Evolutionary conservation across 2,797 vertebrate genomes (phyloP).

Genomic region (Jordanella pulchra): DNA sequence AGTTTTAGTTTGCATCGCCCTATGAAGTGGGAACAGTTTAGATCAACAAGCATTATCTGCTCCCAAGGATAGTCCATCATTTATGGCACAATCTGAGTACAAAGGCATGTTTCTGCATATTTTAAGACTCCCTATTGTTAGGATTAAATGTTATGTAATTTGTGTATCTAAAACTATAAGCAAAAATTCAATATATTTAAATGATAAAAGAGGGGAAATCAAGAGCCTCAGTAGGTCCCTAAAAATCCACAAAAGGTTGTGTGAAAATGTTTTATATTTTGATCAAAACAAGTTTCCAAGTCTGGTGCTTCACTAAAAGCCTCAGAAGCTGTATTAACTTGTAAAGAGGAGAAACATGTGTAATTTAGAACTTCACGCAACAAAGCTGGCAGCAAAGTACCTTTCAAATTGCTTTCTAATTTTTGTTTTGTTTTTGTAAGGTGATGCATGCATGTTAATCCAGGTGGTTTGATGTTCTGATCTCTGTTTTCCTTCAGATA

Average conservation of each 20-base stretch:
- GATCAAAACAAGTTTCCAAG: not conserved
- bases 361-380: not conserved
- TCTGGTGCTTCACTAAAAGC: not conserved
- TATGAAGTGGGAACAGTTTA: no score
- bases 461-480: constrained; percentile 24
- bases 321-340: not conserved
- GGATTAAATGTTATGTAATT: not conserved
- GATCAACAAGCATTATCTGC: no score
- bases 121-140: not conserved
- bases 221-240: not conserved
- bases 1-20: no score
- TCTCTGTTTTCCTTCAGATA: constrained; percentile 33
- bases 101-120: not conserved
- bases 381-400: constrained; percentile 7
- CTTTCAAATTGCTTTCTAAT: constrained; percentile 24
- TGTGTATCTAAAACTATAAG: not conserved
- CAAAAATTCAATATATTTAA: not conserved
- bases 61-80: no score
- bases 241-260: not conserved
- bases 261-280: not conserved
- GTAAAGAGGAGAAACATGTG: not conserved
- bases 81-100: not conserved
- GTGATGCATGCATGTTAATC: constrained; percentile 48
- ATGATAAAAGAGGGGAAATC: not conserved
- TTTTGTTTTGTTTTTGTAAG: constrained; percentile 49